A percentile compares a stretch with the other conserved stretches of the same genome.
Conservation (phyloP, 2,113 vertebrate species). For the Chitala chitala region DNA sequence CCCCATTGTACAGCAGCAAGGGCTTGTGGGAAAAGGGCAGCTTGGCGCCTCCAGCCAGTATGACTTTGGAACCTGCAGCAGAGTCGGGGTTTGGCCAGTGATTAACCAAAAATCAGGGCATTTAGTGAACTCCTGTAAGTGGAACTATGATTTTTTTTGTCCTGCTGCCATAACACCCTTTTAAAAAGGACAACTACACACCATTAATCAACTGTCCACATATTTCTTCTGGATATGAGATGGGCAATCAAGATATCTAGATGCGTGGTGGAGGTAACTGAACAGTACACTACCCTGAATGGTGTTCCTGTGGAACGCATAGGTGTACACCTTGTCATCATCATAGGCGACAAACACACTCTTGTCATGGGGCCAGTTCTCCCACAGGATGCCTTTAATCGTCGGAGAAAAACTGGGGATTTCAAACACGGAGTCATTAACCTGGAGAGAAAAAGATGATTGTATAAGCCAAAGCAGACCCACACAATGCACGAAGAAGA, state of each 20-base stretch:
- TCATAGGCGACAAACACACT: constrained; percentile 87
- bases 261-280: not conserved
- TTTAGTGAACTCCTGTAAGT: too few species aligned
- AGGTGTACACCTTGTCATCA: constrained; percentile 89
- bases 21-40: constrained; percentile 89
- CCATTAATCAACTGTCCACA: too few species aligned
- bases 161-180: not conserved
- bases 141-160: too few species aligned
- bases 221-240: too few species aligned
- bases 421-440: constrained; percentile 72
- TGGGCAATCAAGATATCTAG: too few species aligned
- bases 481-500: not conserved
- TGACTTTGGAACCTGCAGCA: constrained; percentile 73
- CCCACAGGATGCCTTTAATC: constrained; percentile 90
- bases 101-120: too few species aligned
- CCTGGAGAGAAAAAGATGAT: constrained; percentile 52
- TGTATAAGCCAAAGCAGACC: not conserved
- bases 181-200: too few species aligned
- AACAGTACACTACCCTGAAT: constrained; percentile 75
- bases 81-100: not conserved
- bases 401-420: constrained; percentile 88
- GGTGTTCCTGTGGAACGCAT: constrained; percentile 82
- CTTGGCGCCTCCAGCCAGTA: constrained; percentile 77
- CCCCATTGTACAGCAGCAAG: constrained; percentile 85
- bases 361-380: constrained; percentile 84